A percentile compares a stretch with the other conserved stretches of the same genome.
These are phyloP conservation scores for Drosophila demipolita DNA, from an alignment of 2,888 invertebrate genomes.

Conservation along the genomic window DNA sequence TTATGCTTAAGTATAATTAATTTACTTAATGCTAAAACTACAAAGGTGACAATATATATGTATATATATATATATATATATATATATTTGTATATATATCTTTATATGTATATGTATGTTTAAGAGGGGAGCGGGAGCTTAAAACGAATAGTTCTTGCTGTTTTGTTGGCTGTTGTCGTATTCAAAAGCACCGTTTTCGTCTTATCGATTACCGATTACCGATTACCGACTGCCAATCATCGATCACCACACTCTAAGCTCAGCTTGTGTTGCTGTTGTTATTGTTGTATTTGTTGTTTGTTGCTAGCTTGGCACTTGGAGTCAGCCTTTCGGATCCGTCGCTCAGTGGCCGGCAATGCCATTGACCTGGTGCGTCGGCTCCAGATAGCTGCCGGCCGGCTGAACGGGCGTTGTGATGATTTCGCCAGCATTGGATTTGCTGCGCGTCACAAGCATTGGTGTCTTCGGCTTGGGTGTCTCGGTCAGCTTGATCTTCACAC, in stretches of 20 bases:
- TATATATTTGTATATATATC: constrained; percentile 35
- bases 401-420: constrained; percentile 89
- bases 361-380: constrained; percentile 63
- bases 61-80: background rate
- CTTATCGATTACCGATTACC: constrained; percentile 4
- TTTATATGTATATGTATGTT: constrained; percentile 17
- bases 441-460: constrained; percentile 92
- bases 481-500: constrained; percentile 91
- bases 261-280: constrained; percentile 23
- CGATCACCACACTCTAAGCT: constrained; percentile 26
- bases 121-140: constrained; percentile 65
- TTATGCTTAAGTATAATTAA: constrained; percentile 78
- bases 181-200: constrained; percentile 30
- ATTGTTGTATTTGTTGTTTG: constrained; percentile 24
- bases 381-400: constrained; percentile 34
- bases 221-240: constrained; percentile 14
- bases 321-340: constrained; percentile 9
- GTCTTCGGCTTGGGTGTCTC: constrained; percentile 93
- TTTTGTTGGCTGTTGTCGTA: constrained; percentile 41
- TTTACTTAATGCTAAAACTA: constrained; percentile 74
- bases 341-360: constrained; percentile 51
- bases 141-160: constrained; percentile 74
- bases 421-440: constrained; percentile 91
- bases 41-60: constrained; percentile 54
- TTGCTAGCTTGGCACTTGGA: constrained; percentile 38